phyloP scores from a whole-genome alignment of 2,113 vertebrate species.

The Albula goreensis region DNA sequence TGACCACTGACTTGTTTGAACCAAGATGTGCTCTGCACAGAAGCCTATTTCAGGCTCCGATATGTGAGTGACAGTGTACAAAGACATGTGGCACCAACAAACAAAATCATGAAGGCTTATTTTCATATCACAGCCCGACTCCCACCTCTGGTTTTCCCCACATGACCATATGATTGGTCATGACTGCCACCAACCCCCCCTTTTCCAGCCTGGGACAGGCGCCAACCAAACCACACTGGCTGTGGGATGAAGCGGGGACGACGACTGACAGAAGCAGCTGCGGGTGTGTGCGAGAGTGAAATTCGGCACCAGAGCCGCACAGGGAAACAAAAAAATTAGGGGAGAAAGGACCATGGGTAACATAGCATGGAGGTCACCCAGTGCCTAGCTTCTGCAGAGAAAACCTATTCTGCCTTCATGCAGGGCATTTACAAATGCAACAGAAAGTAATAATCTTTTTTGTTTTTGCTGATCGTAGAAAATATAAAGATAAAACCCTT shows the following conservation, averaged over 20 bases:
- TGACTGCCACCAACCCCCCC: no score
- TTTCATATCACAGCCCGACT: no score
- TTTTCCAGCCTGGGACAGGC: no score
- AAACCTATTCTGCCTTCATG: not conserved
- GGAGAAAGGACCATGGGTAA: not conserved
- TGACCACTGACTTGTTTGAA: no score
- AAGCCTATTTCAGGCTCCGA: no score
- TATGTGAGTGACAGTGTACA: no score
- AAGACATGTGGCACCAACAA: no score
- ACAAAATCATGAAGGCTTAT: no score
- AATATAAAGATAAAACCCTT: not conserved
- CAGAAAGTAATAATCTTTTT: not conserved
- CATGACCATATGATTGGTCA: no score
- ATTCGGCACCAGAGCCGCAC: not conserved
- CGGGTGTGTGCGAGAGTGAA: not conserved
- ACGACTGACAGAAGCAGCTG: not conserved
- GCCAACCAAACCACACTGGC: not conserved
- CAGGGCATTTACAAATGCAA: not conserved
- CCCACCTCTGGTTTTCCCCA: no score
- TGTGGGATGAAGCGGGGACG: not conserved
- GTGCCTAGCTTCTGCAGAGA: not conserved
- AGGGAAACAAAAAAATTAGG: no score
- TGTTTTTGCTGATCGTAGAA: not conserved
- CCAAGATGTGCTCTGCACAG: no score
- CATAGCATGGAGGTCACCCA: not conserved